Evolutionary conservation across 2,113 vertebrate species (phyloP), one percentile per base, ranked within the genome.

Genomic region (Galeopterus variegatus): DNA sequence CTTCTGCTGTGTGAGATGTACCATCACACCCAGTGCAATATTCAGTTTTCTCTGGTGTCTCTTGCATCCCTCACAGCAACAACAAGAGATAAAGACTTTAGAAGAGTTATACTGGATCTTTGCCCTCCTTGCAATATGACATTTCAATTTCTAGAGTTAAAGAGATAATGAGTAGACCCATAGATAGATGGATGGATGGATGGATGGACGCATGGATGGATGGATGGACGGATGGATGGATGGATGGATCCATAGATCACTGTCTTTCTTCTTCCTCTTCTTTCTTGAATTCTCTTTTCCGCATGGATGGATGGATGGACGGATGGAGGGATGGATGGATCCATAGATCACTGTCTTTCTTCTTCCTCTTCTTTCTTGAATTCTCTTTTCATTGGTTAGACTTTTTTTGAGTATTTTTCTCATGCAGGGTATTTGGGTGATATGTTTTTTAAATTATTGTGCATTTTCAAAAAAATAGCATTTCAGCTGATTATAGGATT

Each of bases 141-240:
- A 28, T 28, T 70, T 96, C 24, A 85, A 19, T 54, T 76, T 70
- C 24, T 80, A 90, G 18, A 83, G 48, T n/a, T 72, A 67, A 64
- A 84, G 15, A 65, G 5, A 70, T 3, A n/a, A 19, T 12, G 41
- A 45, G 3, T 52, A 45, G 13, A 36, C 15, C 33, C 41, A 5
- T 3, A 11, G 28, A 11, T 15, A 2, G 31, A 50, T 1, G 2
- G 31, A 6, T 23, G 11, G 14, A 45, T 26, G 5, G 10, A 70
- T 19, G 41, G 23, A 23, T 26, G 21, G n/a, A n/a, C n/a, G n/a
- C n/a, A n/a, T n/a, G n/a, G n/a, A n/a, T n/a, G n/a, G n/a, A n/a
- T n/a, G n/a, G n/a, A n/a, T n/a, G n/a, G n/a, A n/a, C 19, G 5
- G 10, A 70, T 19, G 41, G 23, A 23, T 26, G 4, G 23, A 17